Percentiles rank a stretch among this genome's conserved stretches.
Conservation (phyloP, 2,888 invertebrate species). For the Neuroscelio doddi region DNA sequence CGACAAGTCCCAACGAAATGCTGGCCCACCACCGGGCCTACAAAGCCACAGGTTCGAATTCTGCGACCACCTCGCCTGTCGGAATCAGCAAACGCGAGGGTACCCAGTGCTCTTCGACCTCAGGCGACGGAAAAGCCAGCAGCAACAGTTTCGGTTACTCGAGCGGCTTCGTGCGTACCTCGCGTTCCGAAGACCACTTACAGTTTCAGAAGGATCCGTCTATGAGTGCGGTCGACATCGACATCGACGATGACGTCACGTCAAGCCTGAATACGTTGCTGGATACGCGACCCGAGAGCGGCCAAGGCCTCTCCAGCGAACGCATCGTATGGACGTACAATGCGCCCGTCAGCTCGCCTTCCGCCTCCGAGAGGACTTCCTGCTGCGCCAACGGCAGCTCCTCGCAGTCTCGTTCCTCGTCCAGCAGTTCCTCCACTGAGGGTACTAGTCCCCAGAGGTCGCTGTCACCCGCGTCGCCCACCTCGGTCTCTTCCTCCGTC, state of each 20-base stretch:
- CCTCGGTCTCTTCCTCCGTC: slow-evolving; percentile 89
- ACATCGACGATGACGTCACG: slow-evolving; percentile 94
- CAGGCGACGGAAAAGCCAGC: slow-evolving; percentile 51
- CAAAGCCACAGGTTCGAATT: slow-evolving; percentile 71
- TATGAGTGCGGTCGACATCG: slow-evolving; percentile 90
- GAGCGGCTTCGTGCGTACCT: slow-evolving; percentile 85
- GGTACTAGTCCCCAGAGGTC: slow-evolving; percentile 74
- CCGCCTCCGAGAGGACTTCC: slow-evolving; percentile 74
- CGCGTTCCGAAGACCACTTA: slow-evolving; percentile 93
- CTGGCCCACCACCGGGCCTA: slow-evolving; percentile 76
- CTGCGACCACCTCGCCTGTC: slow-evolving; percentile 75
- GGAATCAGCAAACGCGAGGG: slow-evolving; percentile 74
- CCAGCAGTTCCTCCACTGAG: slow-evolving; percentile 57
- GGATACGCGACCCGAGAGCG: slow-evolving; percentile 81
- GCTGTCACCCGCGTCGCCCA: slow-evolving; percentile 85
- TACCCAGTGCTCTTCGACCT: slow-evolving; percentile 31
- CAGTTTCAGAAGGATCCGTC: slow-evolving; percentile 86
- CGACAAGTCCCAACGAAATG: slow-evolving; percentile 80
- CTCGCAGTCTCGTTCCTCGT: slow-evolving; percentile 71
- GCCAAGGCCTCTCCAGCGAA: slow-evolving; percentile 75
- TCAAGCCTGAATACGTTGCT: slow-evolving; percentile 93
- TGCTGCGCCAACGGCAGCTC: slow-evolving; percentile 76
- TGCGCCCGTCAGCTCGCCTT: slow-evolving; percentile 82
- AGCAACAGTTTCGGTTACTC: slow-evolving; percentile 52
- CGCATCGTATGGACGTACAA: slow-evolving; percentile 94